These are phyloP conservation scores for Stictonetta naevosa DNA, from an alignment of 2,113 vertebrate species.

Conservation along the genomic window DNA sequence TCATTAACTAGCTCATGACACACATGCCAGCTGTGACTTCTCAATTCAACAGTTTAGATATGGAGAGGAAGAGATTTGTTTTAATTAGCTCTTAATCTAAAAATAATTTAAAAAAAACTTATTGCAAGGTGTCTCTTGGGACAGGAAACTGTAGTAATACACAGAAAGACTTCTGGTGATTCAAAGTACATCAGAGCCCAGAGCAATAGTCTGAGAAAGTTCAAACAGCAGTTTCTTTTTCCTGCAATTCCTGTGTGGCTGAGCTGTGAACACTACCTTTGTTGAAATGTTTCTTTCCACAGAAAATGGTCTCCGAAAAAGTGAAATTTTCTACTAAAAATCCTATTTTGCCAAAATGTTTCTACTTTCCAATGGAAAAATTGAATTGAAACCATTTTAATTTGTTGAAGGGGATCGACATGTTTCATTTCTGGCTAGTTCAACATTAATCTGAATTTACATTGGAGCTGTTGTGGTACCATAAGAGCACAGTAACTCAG, in stretches of 20 bases:
- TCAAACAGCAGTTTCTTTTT: neutral
- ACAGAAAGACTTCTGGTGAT: slow-evolving; percentile 3
- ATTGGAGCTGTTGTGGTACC: neutral
- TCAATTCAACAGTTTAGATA: neutral
- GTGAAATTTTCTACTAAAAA: neutral
- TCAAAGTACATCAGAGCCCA: neutral
- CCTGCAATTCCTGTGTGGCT: neutral
- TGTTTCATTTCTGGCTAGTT: neutral
- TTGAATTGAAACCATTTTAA: neutral
- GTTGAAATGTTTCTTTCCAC: neutral
- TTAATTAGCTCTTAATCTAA: neutral
- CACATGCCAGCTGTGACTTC: neutral
- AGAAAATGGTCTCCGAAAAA: neutral
- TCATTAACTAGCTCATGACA: slow-evolving; percentile 6
- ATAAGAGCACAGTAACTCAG: neutral
- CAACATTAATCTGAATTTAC: neutral
- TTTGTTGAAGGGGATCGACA: neutral
- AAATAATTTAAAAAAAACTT: neutral
- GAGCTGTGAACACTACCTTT: neutral
- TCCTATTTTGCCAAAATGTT: neutral
- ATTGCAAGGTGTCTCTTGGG: neutral
- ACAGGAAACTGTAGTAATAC: neutral
- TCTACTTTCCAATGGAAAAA: neutral
- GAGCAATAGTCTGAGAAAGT: neutral
- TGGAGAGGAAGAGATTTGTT: neutral